Percentiles rank a stretch among this genome's conserved stretches.
phyloP scores from a whole-genome alignment of 2,797 vertebrate species.

The Sphaeramia orbicularis region DNA sequence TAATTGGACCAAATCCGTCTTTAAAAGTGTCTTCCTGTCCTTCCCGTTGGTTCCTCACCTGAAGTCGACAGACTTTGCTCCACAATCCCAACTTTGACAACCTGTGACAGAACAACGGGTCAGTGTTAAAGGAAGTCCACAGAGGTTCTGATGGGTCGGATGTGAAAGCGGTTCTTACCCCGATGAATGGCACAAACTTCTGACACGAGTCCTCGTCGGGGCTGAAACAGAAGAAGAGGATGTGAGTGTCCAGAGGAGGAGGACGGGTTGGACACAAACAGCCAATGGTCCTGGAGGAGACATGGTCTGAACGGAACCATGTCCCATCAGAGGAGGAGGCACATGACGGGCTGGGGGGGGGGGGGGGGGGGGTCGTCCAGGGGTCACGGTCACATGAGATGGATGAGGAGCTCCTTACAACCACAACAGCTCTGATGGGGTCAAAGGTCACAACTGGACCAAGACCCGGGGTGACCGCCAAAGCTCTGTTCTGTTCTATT shows the following conservation, averaged over 20 bases:
- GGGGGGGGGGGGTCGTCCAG: conserved; percentile 64
- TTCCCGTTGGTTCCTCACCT: conserved; percentile 77
- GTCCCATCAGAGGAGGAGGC: conserved; percentile 65
- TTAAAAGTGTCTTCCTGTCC: too few species aligned
- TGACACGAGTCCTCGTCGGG: conserved; percentile 94
- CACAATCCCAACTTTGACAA: conserved; percentile 90
- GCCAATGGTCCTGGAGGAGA: conserved; percentile 68
- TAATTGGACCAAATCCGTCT: too few species aligned
- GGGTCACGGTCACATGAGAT: conserved; percentile 76
- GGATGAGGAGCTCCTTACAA: conserved; percentile 84
- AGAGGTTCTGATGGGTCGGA: neutral
- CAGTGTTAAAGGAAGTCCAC: neutral
- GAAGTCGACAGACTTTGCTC: conserved; percentile 87
- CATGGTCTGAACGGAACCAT: conserved; percentile 58
- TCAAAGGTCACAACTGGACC: too few species aligned
- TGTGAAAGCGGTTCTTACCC: conserved; percentile 80
- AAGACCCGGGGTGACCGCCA: too few species aligned
- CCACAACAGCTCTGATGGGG: conserved; percentile 41
- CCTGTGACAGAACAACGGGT: conserved; percentile 64
- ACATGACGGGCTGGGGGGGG: conserved; percentile 68
- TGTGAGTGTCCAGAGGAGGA: conserved; percentile 29
- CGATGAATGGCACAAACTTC: conserved; percentile 94
- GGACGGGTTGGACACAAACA: conserved; percentile 62
- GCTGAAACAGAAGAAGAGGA: conserved; percentile 75
- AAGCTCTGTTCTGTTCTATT: too few species aligned